Percentiles rank a stretch among this genome's conserved stretches.
These are phyloP conservation scores for Rosalia funebris DNA, from an alignment of 2,888 invertebrate genomes.

Conservation along the genomic window DNA sequence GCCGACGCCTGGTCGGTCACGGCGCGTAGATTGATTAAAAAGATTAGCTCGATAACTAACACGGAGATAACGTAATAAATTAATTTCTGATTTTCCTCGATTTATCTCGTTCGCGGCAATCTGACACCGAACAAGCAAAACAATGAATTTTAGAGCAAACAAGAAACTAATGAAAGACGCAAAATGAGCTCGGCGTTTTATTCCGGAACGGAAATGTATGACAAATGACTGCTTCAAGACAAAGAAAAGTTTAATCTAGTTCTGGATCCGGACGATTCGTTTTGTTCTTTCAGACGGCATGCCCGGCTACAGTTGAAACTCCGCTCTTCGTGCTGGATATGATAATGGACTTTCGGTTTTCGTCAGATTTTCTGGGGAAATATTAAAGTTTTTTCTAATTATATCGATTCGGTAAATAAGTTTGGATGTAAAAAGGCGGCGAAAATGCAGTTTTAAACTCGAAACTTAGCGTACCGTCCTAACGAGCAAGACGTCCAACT, in stretches of 20 bases:
- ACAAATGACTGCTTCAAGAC: slow-evolving; percentile 26
- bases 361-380: background rate
- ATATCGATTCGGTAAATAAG: slow-evolving; percentile 9
- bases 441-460: slow-evolving; percentile 8
- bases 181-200: slow-evolving; percentile 11
- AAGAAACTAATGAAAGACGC: slow-evolving; percentile 28
- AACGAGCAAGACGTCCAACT: slow-evolving; percentile 9
- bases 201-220: slow-evolving; percentile 28
- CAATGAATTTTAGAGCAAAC: slow-evolving; percentile 30
- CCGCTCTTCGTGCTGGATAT: slow-evolving; percentile 15
- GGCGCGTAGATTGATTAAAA: slow-evolving; percentile 49
- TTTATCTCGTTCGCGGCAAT: slow-evolving; percentile 40
- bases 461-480: slow-evolving; percentile 5
- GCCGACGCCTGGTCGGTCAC: slow-evolving; percentile 44
- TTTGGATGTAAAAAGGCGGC: background rate
- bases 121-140: slow-evolving; percentile 30
- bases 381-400: slow-evolving; percentile 8
- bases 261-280: slow-evolving; percentile 7
- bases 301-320: background rate
- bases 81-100: slow-evolving; percentile 50
- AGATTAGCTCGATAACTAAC: slow-evolving; percentile 50
- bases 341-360: slow-evolving; percentile 21
- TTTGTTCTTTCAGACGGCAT: slow-evolving; percentile 18
- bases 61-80: slow-evolving; percentile 48
- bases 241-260: slow-evolving; percentile 26